Percentiles rank a stretch among this genome's conserved stretches.
Conservation (phyloP, 1,140 invertebrate genomes). For the Drosophila nannoptera region DNA sequence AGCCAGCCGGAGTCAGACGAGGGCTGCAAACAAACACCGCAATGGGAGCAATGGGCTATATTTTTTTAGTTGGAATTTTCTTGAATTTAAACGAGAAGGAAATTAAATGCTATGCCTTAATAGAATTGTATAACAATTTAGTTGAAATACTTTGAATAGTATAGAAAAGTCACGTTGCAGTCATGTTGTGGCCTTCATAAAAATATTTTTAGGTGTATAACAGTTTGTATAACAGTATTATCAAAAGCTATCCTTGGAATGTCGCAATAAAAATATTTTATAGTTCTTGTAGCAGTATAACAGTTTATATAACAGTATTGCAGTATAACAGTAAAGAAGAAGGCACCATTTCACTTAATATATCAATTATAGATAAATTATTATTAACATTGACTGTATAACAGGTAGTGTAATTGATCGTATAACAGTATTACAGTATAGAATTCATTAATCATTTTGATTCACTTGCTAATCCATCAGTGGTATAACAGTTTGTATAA, state of each 20-base stretch:
- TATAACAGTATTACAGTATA: no score
- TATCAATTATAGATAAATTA: no score
- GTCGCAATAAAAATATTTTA: background rate
- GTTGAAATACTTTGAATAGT: background rate
- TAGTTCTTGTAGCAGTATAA: background rate
- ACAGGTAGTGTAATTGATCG: no score
- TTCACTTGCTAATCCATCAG: no score
- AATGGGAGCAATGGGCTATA: background rate
- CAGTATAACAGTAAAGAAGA: no score
- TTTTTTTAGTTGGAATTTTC: background rate
- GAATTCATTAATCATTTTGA: no score
- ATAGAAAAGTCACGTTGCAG: background rate
- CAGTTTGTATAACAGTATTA: background rate
- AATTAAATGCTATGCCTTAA: background rate
- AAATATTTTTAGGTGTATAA: constrained; percentile 3
- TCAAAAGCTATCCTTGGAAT: no score
- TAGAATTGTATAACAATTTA: background rate
- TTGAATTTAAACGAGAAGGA: background rate
- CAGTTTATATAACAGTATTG: background rate
- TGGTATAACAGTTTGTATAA: background rate
- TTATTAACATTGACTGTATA: no score
- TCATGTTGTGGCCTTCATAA: background rate
- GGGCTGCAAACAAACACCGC: background rate
- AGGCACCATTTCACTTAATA: no score
- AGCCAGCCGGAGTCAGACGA: background rate